Percentiles rank a stretch among this genome's conserved stretches.
Conservation (phyloP, 2,797 vertebrate species). For the Cheracebus regulus region DNA sequence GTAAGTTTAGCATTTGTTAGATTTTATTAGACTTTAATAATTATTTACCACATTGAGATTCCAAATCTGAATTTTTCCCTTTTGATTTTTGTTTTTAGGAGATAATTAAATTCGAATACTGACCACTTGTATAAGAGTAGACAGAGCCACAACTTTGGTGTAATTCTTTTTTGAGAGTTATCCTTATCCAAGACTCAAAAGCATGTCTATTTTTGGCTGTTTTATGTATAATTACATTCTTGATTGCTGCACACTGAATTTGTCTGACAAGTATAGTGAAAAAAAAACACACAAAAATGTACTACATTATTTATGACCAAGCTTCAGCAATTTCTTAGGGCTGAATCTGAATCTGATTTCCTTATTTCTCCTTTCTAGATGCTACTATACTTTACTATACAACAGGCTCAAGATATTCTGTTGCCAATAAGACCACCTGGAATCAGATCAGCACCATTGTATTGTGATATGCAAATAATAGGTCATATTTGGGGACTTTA, state of each 20-base stretch:
- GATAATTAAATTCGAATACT: background rate
- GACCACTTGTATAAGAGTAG: background rate
- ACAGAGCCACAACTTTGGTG: background rate
- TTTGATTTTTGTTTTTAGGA: background rate
- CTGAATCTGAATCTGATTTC: background rate
- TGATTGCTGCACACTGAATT: background rate
- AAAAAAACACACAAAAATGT: background rate
- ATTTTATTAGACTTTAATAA: constrained; percentile 10
- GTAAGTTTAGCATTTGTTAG: background rate
- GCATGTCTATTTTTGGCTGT: background rate
- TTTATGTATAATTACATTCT: background rate
- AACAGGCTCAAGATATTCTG: fast-evolving
- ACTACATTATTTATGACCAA: background rate
- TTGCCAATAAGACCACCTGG: background rate
- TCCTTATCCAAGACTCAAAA: background rate
- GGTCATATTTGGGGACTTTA: background rate
- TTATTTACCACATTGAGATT: background rate
- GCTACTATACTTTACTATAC: background rate
- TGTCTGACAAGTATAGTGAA: background rate
- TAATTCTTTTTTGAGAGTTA: background rate
- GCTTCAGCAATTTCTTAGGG: background rate
- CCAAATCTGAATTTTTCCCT: background rate
- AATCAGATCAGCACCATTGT: background rate
- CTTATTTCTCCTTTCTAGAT: background rate
- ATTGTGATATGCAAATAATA: background rate